phyloP scores from a whole-genome alignment of 2,888 invertebrate genomes.

The Dasypolia templi region DNA sequence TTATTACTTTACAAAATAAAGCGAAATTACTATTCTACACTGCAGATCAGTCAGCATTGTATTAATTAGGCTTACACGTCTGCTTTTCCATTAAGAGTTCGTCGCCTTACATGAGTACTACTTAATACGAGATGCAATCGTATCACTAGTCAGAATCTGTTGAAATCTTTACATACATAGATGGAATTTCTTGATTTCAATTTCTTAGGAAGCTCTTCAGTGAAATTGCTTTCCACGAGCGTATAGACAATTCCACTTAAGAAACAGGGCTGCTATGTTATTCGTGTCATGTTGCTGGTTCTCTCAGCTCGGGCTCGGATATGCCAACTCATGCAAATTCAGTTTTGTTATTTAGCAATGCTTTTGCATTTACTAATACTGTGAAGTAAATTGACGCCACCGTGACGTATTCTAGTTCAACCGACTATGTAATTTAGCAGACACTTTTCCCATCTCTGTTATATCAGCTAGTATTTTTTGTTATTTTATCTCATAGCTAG shows the following conservation, averaged over 20 bases:
- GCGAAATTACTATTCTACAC: slow-evolving; percentile 9
- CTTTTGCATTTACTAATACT: slow-evolving; percentile 37
- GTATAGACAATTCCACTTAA: slow-evolving; percentile 42
- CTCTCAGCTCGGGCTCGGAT: slow-evolving; percentile 32
- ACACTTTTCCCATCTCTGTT: no score
- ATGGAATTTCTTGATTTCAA: slow-evolving; percentile 34
- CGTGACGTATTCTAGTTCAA: slow-evolving; percentile 21
- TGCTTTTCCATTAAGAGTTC: slow-evolving; percentile 20
- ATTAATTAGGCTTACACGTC: neutral
- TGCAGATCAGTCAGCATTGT: neutral
- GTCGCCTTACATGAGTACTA: neutral
- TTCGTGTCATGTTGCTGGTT: slow-evolving; percentile 47
- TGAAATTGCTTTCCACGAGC: slow-evolving; percentile 38
- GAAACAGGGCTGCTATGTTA: slow-evolving; percentile 32
- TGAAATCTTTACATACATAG: slow-evolving; percentile 5
- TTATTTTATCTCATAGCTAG: neutral
- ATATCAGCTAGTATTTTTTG: neutral
- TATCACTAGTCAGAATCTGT: slow-evolving; percentile 6
- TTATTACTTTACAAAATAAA: neutral
- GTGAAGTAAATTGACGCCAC: slow-evolving; percentile 14
- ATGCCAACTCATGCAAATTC: slow-evolving; percentile 46
- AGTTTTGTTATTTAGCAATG: slow-evolving; percentile 36
- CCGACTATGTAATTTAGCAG: neutral
- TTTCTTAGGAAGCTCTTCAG: slow-evolving; percentile 26
- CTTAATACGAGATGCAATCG: neutral